Evolutionary conservation across 2,113 vertebrate species (phyloP), one percentile per base, ranked within the genome.

Genomic region (Nerophis ophidion): DNA sequence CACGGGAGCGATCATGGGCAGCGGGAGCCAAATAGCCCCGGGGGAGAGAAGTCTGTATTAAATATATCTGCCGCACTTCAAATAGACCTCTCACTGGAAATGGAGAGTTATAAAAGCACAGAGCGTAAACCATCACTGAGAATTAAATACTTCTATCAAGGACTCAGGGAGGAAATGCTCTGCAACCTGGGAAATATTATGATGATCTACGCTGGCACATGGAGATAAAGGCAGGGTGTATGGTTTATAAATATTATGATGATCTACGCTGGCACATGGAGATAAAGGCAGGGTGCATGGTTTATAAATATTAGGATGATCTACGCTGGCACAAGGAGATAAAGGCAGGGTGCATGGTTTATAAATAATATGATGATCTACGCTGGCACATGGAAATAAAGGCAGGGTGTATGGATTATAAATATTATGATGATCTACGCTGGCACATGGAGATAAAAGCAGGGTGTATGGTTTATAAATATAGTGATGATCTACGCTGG

Each of bases 21-120:
- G 82, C 84, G 81, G 76, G 80, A 81, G 59, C 75, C 70, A 71
- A 76, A 84, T 75, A 66, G 72, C 81, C 75, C 77, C 50, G 13
- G 78, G 26, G 76, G 79, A 76, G 63, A 36, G 57, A 75, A 74
- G 81, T 74, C 77, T 83, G 82, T 86, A 85, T 85, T 84, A 83
- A 83, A 85, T 83, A 84, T 79, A 70, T 85, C 72, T 75, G 63
- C 73, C 76, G 73, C 76, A 73, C 81, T 84, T 79, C 83, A 84
- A 87, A 83, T 85, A 84, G 83, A 76, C 68, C 71, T 82, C 81
- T 79, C 75, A 52, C 67, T 63, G 75, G 80, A 74, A 82, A 82
- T 71, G 44, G 67, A 68, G 72, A 80, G 70, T 81, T 77, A 80
- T 68, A 54, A 82, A 72, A 75, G 57, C 38, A 33, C 50, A 59